Conservation (phyloP, 2,113 vertebrate genomes). For the Elgaria multicarinata region DNA sequence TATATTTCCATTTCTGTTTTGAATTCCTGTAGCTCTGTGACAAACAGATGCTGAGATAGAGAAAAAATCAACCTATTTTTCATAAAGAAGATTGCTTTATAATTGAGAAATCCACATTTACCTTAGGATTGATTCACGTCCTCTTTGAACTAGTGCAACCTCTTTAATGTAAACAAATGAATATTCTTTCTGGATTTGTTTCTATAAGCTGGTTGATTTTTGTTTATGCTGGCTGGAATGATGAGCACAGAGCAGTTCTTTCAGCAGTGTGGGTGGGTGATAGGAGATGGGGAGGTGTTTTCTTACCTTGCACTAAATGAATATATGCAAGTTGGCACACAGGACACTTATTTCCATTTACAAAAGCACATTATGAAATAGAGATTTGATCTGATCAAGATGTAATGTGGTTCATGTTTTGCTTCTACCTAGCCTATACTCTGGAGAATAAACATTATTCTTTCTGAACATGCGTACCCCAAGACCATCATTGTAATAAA, state of each 20-base stretch:
- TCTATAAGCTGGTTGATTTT: not conserved
- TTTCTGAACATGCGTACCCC: not conserved
- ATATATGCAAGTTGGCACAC: not conserved
- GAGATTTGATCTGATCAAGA: not conserved
- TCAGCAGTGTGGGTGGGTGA: not conserved
- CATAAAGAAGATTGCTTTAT: not conserved
- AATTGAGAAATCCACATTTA: not conserved
- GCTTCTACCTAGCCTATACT: not conserved
- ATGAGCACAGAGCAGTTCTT: not conserved
- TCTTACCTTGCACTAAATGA: not conserved
- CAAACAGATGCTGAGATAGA: slow-evolving; percentile 11
- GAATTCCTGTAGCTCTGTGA: slow-evolving; percentile 50
- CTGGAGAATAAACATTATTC: not conserved
- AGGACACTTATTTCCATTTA: not conserved
- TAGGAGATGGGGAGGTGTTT: not conserved
- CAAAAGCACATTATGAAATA: not conserved
- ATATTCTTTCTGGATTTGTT: not conserved
- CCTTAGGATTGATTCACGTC: not conserved
- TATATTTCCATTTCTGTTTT: not conserved
- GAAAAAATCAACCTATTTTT: slow-evolving; percentile 49
- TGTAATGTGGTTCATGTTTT: not conserved
- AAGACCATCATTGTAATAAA: not conserved
- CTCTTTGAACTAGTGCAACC: not conserved
- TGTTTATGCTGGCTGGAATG: not conserved
- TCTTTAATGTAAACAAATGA: not conserved